Evolutionary conservation across 1,140 invertebrate genomes (phyloP), one percentile per base, ranked within the genome.

Genomic region (Thereuonema tuberculata): DNA sequence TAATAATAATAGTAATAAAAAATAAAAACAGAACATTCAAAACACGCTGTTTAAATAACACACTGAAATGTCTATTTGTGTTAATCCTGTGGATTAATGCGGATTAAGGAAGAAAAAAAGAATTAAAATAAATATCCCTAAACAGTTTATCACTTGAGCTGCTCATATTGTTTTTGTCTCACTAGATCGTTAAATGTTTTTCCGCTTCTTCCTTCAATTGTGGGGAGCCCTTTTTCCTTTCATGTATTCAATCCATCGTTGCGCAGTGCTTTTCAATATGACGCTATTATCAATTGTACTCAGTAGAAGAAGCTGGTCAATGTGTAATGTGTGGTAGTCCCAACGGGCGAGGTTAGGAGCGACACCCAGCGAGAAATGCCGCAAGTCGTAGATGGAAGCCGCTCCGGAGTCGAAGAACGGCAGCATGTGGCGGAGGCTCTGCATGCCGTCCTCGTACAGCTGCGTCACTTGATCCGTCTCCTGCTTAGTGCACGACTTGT

Each of bases 311-410:
- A 99, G 77, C 68, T 98, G 93, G 77, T 96, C 98, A 24, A 99
- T 87, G 72, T 99, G 96, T 14, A 94, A 96, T 3, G 92, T 89
- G 75, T 99, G 96, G 72, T 99, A 99, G 72, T 99, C 96, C 91
- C 95, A 97, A 62, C 83, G 72, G 0, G 82, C 82, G 21, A 78
- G 63, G 75, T 99, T 99, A 0, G 96, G 96, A 27, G 93, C 84
- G 14, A 85, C 81, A 25, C 86, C 86, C 20, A 94, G 71, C 0
- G 87, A 90, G 66, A 97, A 83, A 74, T 99, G 95, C 2, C 94
- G 76, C 43, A 99, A 77, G 76, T 99, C 96, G 74, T 99, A 99
- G 50, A 89, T 84, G n/a, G 93, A 95, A 17, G 92, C 92, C 37
- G 87, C 88, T 2, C 96, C 96, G 21, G 89, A 96, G 72, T 99